Evolutionary conservation across 30 jellyfish, hydroid and myxozoan genomes (phyloP).

Genomic region (Mastigias papua): DNA sequence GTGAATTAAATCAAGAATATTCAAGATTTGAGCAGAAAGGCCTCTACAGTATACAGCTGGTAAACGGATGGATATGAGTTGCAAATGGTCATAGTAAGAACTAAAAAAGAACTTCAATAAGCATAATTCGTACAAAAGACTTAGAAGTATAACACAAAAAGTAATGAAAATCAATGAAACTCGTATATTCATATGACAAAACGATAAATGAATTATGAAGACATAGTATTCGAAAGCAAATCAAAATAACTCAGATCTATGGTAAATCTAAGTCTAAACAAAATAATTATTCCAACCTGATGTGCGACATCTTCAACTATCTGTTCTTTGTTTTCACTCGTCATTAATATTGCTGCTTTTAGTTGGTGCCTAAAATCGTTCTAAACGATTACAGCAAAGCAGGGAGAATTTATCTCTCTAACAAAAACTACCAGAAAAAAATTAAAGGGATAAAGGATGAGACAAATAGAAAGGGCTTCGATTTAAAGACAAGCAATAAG

Average conservation of each 20-base stretch:
- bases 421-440: too few species aligned
- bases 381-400: neutral
- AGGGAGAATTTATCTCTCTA: too few species aligned
- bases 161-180: neutral
- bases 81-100: too few species aligned
- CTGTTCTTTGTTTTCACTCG: constrained; percentile 75
- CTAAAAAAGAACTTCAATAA: neutral
- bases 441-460: too few species aligned
- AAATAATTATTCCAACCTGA: constrained; percentile 63
- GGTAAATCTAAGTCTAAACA: neutral
- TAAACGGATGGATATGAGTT: too few species aligned
- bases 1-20: too few species aligned
- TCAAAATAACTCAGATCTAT: neutral
- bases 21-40: too few species aligned
- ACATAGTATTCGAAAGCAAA: neutral
- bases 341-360: constrained; percentile 89
- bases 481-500: too few species aligned
- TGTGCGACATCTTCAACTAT: constrained; percentile 84
- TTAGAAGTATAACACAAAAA: neutral
- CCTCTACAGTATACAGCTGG: too few species aligned
- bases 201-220: neutral
- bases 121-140: neutral
- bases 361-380: constrained; percentile 76
- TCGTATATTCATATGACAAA: neutral
- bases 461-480: too few species aligned